A percentile compares a stretch with the other conserved stretches of the same genome.
phyloP scores from a whole-genome alignment of 2,113 vertebrate species.

The Istiophorus platypterus region DNA sequence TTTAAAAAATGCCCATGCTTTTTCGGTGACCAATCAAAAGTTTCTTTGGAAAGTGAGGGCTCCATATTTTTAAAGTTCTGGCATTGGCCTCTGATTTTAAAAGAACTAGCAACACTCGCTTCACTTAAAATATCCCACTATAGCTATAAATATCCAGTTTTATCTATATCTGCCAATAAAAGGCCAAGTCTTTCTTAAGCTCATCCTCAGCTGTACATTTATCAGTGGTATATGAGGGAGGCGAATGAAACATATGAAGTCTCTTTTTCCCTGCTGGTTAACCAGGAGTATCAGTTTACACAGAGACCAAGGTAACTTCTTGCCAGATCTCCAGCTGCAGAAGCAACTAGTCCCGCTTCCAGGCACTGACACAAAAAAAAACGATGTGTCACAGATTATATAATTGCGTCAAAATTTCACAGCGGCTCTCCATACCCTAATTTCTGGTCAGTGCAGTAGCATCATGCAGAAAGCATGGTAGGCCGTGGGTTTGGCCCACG shows the following conservation, averaged over 20 bases:
- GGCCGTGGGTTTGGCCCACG: constrained; percentile 56
- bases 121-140: constrained; percentile 1
- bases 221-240: constrained; percentile 17
- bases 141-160: constrained; percentile 37
- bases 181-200: background rate
- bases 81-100: background rate
- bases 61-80: background rate
- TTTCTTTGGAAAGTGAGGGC: too few relatives aligned
- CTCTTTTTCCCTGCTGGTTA: constrained; percentile 59
- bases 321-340: constrained; percentile 68
- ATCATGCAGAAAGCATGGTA: constrained; percentile 68
- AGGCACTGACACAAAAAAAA: constrained; percentile 52
- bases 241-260: constrained; percentile 12
- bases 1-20: too few relatives aligned
- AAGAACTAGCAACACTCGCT: background rate
- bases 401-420: constrained; percentile 57
- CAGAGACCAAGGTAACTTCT: constrained; percentile 1
- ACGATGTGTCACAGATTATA: constrained; percentile 64
- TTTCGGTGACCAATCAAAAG: background rate
- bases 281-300: constrained; percentile 62
- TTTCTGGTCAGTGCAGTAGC: constrained; percentile 64
- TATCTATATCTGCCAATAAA: constrained; percentile 16
- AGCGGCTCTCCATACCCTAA: constrained; percentile 46
- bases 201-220: constrained; percentile 12
- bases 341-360: constrained; percentile 57